phyloP scores from a whole-genome alignment of 1,140 invertebrate species.

The Lepeophtheirus salmonis region DNA sequence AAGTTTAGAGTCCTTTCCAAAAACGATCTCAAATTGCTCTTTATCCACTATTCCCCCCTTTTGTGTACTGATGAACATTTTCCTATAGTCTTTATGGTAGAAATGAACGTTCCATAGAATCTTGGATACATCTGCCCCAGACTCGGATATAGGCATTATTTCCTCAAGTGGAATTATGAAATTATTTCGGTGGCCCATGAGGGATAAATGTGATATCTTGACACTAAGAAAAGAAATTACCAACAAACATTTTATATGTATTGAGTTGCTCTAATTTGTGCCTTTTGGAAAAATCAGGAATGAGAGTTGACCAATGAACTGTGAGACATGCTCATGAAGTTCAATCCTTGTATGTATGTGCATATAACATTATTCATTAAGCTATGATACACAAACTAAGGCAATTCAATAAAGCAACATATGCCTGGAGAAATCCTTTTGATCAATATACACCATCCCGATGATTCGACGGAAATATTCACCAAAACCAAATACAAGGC shows the following conservation, averaged over 20 bases:
- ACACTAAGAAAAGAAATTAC: no score
- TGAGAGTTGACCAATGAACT: no score
- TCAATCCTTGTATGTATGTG: no score
- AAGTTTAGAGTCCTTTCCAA: background rate
- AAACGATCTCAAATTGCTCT: background rate
- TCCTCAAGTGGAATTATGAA: background rate
- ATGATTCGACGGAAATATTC: background rate
- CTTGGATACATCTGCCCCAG: background rate
- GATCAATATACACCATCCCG: background rate
- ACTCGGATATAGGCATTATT: background rate
- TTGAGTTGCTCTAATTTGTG: no score
- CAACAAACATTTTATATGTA: no score
- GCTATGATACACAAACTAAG: no score
- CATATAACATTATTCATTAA: no score
- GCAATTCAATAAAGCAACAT: no score
- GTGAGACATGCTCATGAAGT: no score
- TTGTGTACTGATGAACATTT: background rate
- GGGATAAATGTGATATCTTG: background rate
- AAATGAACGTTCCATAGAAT: background rate
- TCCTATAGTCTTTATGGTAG: background rate
- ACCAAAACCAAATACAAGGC: background rate
- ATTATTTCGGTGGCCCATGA: background rate
- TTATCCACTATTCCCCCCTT: background rate
- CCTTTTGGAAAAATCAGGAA: no score
- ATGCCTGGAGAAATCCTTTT: background rate